These are phyloP conservation scores for Axea sp. DNA, from an alignment of 2,888 invertebrate species.

Conservation along the genomic window DNA sequence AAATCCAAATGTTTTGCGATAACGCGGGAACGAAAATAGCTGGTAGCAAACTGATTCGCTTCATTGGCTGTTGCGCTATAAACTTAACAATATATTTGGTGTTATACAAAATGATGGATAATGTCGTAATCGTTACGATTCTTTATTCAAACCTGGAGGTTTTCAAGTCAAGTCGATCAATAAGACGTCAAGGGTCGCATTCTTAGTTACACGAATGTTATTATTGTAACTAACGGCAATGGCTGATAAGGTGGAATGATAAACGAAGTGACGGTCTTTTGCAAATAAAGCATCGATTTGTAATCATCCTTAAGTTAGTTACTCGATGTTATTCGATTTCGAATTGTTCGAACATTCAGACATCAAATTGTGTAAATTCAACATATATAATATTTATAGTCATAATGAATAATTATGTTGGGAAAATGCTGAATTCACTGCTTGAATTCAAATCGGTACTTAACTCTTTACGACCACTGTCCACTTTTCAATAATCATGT, in stretches of 20 bases:
- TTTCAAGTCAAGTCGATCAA: conserved; percentile 61
- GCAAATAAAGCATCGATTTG: conserved; percentile 33
- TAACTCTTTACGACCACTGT: too few species aligned
- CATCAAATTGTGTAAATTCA: too few species aligned
- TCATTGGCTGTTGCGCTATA: conserved; percentile 24
- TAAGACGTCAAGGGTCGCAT: conserved; percentile 63
- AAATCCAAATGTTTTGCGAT: too few species aligned
- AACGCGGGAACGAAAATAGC: too few species aligned
- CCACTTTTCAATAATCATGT: too few species aligned
- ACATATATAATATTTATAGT: too few species aligned
- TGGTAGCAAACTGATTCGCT: too few species aligned
- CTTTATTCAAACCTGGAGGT: conserved; percentile 55
- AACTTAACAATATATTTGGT: conserved; percentile 30
- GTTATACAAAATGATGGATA: conserved; percentile 49
- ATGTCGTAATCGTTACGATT: conserved; percentile 60
- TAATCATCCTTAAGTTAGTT: conserved; percentile 29
- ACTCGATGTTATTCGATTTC: conserved; percentile 2
- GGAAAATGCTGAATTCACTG: too few species aligned
- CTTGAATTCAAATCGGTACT: too few species aligned
- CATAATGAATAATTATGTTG: too few species aligned
- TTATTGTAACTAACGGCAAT: conserved; percentile 65
- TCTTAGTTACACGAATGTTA: conserved; percentile 67
- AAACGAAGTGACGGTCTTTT: conserved; percentile 59
- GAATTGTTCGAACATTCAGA: not conserved
- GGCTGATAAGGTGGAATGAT: conserved; percentile 64